Evolutionary conservation across 1,140 invertebrate genomes (phyloP).

Genomic region (Lepeophtheirus salmonis): DNA sequence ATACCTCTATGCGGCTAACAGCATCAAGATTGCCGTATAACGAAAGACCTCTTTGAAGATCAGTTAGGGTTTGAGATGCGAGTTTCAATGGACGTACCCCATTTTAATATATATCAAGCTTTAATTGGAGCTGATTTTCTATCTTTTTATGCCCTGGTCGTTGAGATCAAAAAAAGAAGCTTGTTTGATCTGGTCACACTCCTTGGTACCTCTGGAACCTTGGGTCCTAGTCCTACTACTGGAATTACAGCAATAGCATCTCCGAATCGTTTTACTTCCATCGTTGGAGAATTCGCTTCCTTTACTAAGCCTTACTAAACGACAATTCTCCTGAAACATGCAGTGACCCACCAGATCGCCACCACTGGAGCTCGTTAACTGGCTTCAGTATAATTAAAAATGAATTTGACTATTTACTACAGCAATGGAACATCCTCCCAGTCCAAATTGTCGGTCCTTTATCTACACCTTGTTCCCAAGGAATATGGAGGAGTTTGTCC

Average conservation of each 20-base stretch:
- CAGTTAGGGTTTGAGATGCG: conserved; percentile 20
- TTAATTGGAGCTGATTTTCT: conserved; percentile 20
- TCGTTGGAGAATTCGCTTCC: neutral
- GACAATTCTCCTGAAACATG: neutral
- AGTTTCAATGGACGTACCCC: conserved; percentile 22
- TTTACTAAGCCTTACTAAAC: neutral
- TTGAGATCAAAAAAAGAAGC: conserved; percentile 1
- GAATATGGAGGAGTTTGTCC: conserved; percentile 25
- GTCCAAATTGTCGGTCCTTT: conserved; percentile 21
- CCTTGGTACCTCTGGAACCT: neutral
- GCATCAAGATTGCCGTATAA: neutral
- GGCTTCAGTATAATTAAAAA: conserved; percentile 21
- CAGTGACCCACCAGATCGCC: conserved; percentile 23
- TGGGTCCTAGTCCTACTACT: neutral
- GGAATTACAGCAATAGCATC: neutral
- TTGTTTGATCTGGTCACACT: conserved; percentile 1
- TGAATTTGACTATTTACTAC: conserved; percentile 23
- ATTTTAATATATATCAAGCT: conserved; percentile 13
- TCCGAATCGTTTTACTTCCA: neutral
- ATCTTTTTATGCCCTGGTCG: conserved; percentile 3
- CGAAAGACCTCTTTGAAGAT: neutral
- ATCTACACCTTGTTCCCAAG: conserved; percentile 23
- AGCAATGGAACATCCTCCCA: conserved; percentile 19
- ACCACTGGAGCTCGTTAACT: too few relatives aligned
- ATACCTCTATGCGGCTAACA: neutral